Percentiles rank a stretch among this genome's conserved stretches.
Evolutionary conservation across 2,888 invertebrate genomes (phyloP).

Genomic region (Hypomecis punctinalis): DNA sequence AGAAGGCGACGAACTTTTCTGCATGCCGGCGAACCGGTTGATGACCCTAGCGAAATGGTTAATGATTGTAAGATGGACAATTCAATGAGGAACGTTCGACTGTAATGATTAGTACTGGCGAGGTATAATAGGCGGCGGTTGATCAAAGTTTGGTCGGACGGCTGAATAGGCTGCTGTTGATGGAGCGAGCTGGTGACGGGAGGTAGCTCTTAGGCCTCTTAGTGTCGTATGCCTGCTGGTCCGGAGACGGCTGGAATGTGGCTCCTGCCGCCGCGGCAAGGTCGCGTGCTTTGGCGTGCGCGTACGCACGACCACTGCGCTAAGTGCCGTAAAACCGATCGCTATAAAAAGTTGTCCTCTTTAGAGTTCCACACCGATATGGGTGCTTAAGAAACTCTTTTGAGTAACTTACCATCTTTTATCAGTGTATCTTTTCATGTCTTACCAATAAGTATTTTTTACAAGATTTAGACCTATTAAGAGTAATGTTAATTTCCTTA

Average conservation of each 20-base stretch:
- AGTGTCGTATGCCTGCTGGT: constrained; percentile 48
- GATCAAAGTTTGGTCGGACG: constrained; percentile 57
- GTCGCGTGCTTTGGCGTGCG: constrained; percentile 59
- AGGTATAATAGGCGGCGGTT: constrained; percentile 52
- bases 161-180: constrained; percentile 56
- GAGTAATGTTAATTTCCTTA: too few species aligned
- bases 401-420: too few species aligned
- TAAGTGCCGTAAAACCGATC: constrained; percentile 3
- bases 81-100: constrained; percentile 36
- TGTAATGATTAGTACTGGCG: constrained; percentile 33
- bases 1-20: constrained; percentile 72
- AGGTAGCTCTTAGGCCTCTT: constrained; percentile 46
- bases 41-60: constrained; percentile 60
- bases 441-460: too few species aligned
- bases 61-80: constrained; percentile 42
- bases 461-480: too few species aligned
- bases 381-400: neutral
- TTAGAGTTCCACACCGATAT: neutral
- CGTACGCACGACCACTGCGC: constrained; percentile 39
- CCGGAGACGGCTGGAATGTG: constrained; percentile 51
- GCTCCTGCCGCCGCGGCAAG: constrained; percentile 52
- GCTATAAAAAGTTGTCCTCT: neutral
- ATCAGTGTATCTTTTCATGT: too few species aligned
- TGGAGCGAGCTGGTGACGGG: constrained; percentile 43
- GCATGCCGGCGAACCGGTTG: constrained; percentile 65